phyloP scores from a whole-genome alignment of 2,797 vertebrate species.

The Pachyuromys duprasi region DNA sequence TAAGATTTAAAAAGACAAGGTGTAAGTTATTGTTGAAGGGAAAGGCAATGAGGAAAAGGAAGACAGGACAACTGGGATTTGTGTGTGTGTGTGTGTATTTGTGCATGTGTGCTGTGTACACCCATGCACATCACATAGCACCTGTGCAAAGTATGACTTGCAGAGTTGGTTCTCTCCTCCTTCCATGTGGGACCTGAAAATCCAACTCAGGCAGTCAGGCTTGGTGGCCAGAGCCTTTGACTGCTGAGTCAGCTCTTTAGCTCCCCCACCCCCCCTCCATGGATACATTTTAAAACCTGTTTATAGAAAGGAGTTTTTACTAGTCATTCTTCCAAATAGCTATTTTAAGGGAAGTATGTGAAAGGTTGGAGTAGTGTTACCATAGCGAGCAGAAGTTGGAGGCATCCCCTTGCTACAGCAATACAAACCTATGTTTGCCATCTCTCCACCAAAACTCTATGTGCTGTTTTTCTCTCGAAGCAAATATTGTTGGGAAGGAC shows the following conservation, averaged over 20 bases:
- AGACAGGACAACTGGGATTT: background rate
- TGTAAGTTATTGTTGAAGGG: background rate
- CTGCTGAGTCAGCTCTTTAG: background rate
- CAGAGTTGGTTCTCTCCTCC: background rate
- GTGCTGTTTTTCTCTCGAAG: background rate
- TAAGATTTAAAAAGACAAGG: background rate
- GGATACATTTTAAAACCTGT: constrained; percentile 1
- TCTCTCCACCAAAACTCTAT: background rate
- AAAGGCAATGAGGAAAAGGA: background rate
- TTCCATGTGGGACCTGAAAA: background rate
- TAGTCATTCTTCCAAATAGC: background rate
- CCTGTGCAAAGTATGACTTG: background rate
- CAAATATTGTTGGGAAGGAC: background rate
- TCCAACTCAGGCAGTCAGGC: background rate
- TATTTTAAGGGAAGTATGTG: background rate
- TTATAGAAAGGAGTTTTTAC: background rate
- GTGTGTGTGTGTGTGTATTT: too few relatives aligned
- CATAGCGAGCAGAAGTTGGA: constrained; percentile 67
- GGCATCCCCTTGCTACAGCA: constrained; percentile 23
- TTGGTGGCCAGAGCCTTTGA: background rate
- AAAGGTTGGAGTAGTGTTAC: constrained; percentile 24
- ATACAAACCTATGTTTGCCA: background rate
- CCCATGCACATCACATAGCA: background rate
- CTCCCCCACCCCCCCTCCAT: too few relatives aligned
- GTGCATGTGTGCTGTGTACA: too few relatives aligned